Conservation (phyloP, 2,888 invertebrate species). For the Cactoblastis cactorum region DNA sequence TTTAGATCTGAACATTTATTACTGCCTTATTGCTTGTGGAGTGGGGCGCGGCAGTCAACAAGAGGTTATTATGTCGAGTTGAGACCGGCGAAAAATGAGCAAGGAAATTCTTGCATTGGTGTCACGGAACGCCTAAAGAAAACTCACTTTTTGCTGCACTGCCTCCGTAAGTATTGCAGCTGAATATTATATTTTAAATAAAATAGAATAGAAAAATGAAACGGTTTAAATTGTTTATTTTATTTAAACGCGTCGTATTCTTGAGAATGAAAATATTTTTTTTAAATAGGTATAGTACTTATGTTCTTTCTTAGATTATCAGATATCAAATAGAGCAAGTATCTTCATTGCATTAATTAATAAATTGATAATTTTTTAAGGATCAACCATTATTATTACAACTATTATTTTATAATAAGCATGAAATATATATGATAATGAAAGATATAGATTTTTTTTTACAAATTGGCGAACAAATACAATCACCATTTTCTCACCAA, state of each 20-base stretch:
- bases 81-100: constrained; percentile 69
- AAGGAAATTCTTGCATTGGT: constrained; percentile 57
- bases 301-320: too few relatives aligned
- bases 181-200: background rate
- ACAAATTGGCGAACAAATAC: background rate
- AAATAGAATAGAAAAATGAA: background rate
- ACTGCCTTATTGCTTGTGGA: constrained; percentile 75
- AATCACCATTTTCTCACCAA: too few relatives aligned
- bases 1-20: constrained; percentile 75
- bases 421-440: too few relatives aligned
- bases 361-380: too few relatives aligned
- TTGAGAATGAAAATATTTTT: too few relatives aligned
- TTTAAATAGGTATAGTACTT: too few relatives aligned
- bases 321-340: too few relatives aligned
- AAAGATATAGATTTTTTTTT: background rate
- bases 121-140: constrained; percentile 38
- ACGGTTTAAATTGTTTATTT: background rate
- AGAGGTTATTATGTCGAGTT: constrained; percentile 76
- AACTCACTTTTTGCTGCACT: constrained; percentile 29
- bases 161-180: background rate
- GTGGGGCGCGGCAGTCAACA: constrained; percentile 65
- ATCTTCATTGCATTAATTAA: too few relatives aligned
- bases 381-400: too few relatives aligned
- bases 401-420: too few relatives aligned
- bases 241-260: too few relatives aligned